Percentiles rank a stretch among this genome's conserved stretches.
These are phyloP conservation scores for Condylura cristata DNA, from an alignment of 2,113 vertebrate genomes.

Conservation along the genomic window DNA sequence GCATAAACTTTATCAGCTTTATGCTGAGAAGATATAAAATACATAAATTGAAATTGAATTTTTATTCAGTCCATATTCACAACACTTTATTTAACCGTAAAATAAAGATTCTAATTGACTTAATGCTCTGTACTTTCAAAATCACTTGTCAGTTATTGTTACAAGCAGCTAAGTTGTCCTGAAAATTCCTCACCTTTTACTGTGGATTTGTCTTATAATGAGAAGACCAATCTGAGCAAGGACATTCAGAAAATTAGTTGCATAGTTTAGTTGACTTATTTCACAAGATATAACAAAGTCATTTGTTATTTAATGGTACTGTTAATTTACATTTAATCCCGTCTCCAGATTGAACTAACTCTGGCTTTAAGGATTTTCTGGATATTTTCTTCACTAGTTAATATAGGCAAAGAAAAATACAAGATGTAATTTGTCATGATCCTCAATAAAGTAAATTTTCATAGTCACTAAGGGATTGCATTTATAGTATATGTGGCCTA, in stretches of 20 bases:
- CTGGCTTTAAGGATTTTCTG: neutral
- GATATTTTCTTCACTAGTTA: neutral
- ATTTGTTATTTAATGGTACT: neutral
- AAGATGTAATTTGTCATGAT: conserved; percentile 9
- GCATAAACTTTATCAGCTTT: neutral
- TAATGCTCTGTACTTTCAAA: neutral
- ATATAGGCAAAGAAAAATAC: neutral
- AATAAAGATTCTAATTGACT: neutral
- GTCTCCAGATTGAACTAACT: neutral
- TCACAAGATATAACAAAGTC: conserved; percentile 5
- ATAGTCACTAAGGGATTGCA: neutral
- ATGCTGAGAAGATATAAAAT: neutral
- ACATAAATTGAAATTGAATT: neutral
- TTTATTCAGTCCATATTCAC: neutral
- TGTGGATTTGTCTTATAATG: neutral
- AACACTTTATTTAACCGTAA: neutral
- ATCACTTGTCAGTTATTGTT: neutral
- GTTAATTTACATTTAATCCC: conserved; percentile 20
- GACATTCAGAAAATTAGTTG: neutral
- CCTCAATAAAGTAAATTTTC: neutral
- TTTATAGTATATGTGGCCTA: too few relatives aligned
- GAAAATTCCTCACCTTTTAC: neutral
- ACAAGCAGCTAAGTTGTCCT: neutral
- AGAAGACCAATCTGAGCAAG: neutral
- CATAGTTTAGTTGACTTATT: neutral